Percentiles rank a stretch among this genome's conserved stretches.
phyloP scores from a whole-genome alignment of 2,888 invertebrate species.

The Papilio gigon region DNA sequence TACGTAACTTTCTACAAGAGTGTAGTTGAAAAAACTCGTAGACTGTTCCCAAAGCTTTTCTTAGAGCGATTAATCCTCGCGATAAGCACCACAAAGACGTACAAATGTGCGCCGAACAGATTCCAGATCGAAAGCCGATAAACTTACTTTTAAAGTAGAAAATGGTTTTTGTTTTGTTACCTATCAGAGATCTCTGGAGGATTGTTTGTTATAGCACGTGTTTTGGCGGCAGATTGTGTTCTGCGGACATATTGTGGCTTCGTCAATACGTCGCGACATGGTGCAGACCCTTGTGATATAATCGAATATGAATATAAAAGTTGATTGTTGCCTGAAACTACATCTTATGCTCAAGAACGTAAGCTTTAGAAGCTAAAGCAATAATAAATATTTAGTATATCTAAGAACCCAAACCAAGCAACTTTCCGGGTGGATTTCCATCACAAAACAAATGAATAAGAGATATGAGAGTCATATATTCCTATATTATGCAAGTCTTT shows the following conservation, averaged over 20 bases:
- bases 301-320: slow-evolving; percentile 1
- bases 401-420: too few relatives aligned
- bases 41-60: slow-evolving; percentile 65
- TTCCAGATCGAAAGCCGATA: slow-evolving; percentile 78
- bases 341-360: too few relatives aligned
- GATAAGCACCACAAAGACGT: slow-evolving; percentile 72
- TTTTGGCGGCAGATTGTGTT: slow-evolving; percentile 71
- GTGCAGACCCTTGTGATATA: slow-evolving; percentile 12
- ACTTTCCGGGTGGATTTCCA: too few relatives aligned
- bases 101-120: slow-evolving; percentile 79
- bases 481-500: too few relatives aligned
- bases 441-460: too few relatives aligned
- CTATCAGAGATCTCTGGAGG: slow-evolving; percentile 65
- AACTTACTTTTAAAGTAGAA: slow-evolving; percentile 72
- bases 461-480: too few relatives aligned
- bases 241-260: slow-evolving; percentile 56
- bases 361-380: too few relatives aligned
- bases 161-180: slow-evolving; percentile 64
- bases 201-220: slow-evolving; percentile 69
- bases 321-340: too few relatives aligned
- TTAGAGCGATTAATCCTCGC: slow-evolving; percentile 67
- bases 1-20: slow-evolving; percentile 61
- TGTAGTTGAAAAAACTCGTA: slow-evolving; percentile 60
- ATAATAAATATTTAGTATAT: too few relatives aligned
- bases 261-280: slow-evolving; percentile 21